Conservation (phyloP, 2,113 vertebrate species). For the Zosterops borbonicus region DNA sequence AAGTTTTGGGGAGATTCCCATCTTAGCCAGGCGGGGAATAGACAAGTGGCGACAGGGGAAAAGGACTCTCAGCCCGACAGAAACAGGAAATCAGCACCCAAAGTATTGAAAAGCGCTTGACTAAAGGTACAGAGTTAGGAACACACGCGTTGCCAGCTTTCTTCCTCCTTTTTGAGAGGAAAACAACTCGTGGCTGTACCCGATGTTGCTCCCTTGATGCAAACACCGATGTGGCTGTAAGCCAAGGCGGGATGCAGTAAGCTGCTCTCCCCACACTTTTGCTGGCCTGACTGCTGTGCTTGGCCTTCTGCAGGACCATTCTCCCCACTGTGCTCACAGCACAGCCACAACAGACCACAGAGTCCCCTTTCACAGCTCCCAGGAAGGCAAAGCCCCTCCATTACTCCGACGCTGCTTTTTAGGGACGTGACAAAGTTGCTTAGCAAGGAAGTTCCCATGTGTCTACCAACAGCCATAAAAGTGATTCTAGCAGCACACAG, state of each 20-base stretch:
- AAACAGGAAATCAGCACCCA: neutral
- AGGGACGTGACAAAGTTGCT: conserved; percentile 68
- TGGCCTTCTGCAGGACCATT: conserved; percentile 76
- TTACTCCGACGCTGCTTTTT: conserved; percentile 55
- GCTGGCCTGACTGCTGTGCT: neutral
- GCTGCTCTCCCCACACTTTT: neutral
- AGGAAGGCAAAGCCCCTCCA: neutral
- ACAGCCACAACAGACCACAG: conserved; percentile 54
- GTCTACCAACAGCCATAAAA: conserved; percentile 25
- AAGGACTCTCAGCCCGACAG: neutral
- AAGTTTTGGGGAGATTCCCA: neutral
- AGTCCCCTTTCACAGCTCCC: conserved; percentile 49
- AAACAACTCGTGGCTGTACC: neutral
- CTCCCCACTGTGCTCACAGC: conserved; percentile 40
- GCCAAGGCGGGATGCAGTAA: neutral
- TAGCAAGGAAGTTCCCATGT: conserved; percentile 65
- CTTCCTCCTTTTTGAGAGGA: neutral
- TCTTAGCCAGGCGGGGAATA: fast-evolving
- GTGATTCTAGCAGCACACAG: neutral
- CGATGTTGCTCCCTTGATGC: fast-evolving
- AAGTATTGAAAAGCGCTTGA: neutral
- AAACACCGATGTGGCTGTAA: neutral
- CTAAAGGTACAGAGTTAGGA: neutral
- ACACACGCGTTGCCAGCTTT: neutral
- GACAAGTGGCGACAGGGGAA: fast-evolving